Evolutionary conservation across 2,113 vertebrate genomes (phyloP).

Genomic region (Bos indicus): DNA sequence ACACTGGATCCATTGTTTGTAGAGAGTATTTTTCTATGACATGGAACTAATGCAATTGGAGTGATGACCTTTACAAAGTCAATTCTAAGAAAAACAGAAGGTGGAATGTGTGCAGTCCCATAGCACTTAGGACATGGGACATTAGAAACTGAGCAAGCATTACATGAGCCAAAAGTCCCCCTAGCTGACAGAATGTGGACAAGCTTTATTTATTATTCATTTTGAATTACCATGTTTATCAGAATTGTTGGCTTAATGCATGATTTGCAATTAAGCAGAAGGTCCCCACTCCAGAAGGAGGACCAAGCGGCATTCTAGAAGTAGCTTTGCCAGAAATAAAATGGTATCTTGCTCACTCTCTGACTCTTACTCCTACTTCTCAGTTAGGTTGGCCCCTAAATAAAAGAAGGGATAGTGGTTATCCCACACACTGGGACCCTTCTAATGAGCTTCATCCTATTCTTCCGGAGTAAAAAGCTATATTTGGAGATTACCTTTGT

Average conservation of each 20-base stretch:
- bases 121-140: not conserved
- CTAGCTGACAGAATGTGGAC: not conserved
- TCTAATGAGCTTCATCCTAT: not conserved
- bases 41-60: not conserved
- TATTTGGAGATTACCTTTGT: not conserved
- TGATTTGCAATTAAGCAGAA: not conserved
- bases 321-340: not conserved
- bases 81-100: not conserved
- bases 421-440: not conserved
- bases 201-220: not conserved
- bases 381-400: not conserved
- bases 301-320: not conserved
- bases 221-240: not conserved
- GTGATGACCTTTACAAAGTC: not conserved
- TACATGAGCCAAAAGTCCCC: not conserved
- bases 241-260: not conserved
- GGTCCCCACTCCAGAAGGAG: not conserved
- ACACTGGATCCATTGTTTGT: not conserved
- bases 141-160: not conserved
- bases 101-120: not conserved
- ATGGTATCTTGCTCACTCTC: not conserved
- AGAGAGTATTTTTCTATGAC: not conserved
- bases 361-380: not conserved
- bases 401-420: not conserved
- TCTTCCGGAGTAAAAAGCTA: not conserved